phyloP scores from a whole-genome alignment of 2,888 invertebrate species.

The Macaria liturata region DNA sequence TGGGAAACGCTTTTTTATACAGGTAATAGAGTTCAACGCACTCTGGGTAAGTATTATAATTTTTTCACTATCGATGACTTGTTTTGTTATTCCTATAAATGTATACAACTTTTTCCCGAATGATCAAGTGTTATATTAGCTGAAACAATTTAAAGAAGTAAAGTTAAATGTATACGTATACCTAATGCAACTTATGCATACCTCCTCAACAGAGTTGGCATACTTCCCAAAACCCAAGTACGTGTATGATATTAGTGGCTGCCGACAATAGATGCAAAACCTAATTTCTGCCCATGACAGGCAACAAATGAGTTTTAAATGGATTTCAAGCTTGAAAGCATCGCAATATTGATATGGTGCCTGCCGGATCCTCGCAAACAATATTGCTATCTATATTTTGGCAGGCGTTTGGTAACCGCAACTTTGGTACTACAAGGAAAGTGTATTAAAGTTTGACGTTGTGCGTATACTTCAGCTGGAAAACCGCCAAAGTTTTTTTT shows the following conservation, averaged over 20 bases:
- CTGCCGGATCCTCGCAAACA: constrained; percentile 1
- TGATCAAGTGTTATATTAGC: background rate
- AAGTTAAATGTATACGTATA: no score
- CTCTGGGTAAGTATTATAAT: constrained; percentile 23
- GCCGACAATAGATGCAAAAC: constrained; percentile 15
- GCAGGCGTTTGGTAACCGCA: constrained; percentile 16
- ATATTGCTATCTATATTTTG: constrained; percentile 19
- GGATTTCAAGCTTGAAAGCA: constrained; percentile 22
- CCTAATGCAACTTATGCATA: no score
- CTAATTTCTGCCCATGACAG: constrained; percentile 27
- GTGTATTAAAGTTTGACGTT: constrained; percentile 3
- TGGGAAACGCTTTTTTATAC: no score
- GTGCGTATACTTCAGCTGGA: constrained; percentile 7
- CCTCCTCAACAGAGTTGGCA: no score
- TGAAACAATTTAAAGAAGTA: background rate
- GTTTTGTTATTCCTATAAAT: no score
- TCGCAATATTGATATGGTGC: constrained; percentile 14
- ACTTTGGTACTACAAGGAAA: constrained; percentile 9
- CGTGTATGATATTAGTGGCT: background rate
- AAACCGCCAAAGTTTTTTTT: constrained; percentile 8
- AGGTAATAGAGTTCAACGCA: constrained; percentile 36
- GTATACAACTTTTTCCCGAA: no score
- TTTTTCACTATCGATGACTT: constrained; percentile 5
- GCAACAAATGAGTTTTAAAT: constrained; percentile 27
- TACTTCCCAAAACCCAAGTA: background rate